Percentiles rank a stretch among this genome's conserved stretches.
Conservation (phyloP, 2,888 invertebrate species). For the Iselma pallidipennis region DNA sequence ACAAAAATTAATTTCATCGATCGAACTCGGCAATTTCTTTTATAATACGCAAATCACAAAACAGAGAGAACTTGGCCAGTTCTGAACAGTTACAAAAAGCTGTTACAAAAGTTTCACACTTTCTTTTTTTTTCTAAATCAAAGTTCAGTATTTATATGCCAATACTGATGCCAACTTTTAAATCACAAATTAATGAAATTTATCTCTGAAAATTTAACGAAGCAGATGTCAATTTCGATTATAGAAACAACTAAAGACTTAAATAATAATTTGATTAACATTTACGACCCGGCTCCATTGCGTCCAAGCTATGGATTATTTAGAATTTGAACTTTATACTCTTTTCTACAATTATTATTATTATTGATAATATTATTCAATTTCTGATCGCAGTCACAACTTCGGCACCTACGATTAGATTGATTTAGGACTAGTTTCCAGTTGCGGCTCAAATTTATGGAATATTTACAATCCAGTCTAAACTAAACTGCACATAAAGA, state of each 20-base stretch:
- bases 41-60: constrained; percentile 35
- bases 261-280: not conserved
- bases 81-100: not conserved
- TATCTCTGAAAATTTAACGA: not conserved
- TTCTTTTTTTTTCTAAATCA: not conserved
- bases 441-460: not conserved
- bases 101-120: not conserved
- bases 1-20: constrained; percentile 55
- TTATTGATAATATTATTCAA: not conserved
- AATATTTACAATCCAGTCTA: not conserved
- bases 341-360: no score
- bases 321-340: no score
- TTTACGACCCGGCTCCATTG: not conserved
- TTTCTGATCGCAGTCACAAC: not conserved
- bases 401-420: not conserved
- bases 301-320: not conserved
- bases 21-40: constrained; percentile 31
- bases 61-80: not conserved
- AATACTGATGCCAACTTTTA: not conserved
- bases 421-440: not conserved
- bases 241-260: not conserved
- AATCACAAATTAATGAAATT: not conserved
- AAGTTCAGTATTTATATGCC: not conserved
- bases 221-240: not conserved
- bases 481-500: not conserved